Base-by-base conservation (phyloP, 1,140 invertebrate genomes). In the Bombyx mandarina region DNA sequence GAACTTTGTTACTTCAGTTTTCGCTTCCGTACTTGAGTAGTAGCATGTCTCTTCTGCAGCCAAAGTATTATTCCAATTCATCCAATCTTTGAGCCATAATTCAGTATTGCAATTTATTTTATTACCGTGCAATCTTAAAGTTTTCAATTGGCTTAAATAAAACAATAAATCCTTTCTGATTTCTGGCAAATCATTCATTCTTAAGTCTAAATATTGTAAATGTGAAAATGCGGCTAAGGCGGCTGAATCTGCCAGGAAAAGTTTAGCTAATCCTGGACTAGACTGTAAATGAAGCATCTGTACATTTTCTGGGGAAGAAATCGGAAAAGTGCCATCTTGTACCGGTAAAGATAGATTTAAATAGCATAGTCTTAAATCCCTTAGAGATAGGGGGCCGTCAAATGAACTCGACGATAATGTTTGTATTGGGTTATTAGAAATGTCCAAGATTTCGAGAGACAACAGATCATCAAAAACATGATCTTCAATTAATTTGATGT, bases 341-440 rank as follows among this genome's bases (percentile, higher is more conserved):
- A 89, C 88, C 45, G 88, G 86, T 42, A 91, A 80, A 54, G 90
- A 88, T 54, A 91, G 88, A 61, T 89, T 89, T 46, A 96, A 84
- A 65, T 90, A 90, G 9, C 93, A 91, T 73, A 96, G 86, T 53
- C 92, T 90, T 59, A 96, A 86, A 60, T 90, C 88, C 56, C 90
- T 89, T 6, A 96, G 86, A 57, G 90, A 88, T 43, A 88, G 76
- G 42, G 93, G 91, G 4, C 93, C 92, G 56, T 89, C 88, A 54
- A 96, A 91, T 18, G 91, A 90, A 69, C 91, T 92, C 35, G 90
- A 89, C 2, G 91, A 88, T 48, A 95, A 84, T 56, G 87, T 79
- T 73, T 91, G 90, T 61, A 95, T 86, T 7, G 93, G 93, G 86
- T 96, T 95, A 72, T 92, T 89, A 6, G 94, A 95, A 66, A 96